Evolutionary conservation across 2,113 vertebrate genomes (phyloP).

Genomic region (Haemorhous mexicanus): DNA sequence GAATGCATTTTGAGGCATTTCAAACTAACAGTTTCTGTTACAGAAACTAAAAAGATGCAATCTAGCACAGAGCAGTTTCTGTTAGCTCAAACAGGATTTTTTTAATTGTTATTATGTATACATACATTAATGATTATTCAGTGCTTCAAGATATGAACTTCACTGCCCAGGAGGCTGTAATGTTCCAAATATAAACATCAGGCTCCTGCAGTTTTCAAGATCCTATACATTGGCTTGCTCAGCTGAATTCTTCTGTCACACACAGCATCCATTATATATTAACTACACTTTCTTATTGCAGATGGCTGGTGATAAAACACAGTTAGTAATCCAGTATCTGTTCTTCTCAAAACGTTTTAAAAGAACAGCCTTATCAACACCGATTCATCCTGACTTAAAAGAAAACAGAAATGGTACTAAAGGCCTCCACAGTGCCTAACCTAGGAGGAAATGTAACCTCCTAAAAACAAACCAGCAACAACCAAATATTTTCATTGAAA

Average conservation of each 20-base stretch:
- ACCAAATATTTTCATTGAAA: slow-evolving; percentile 36
- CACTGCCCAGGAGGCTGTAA: not conserved
- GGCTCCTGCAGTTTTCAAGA: slow-evolving; percentile 14
- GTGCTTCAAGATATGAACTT: slow-evolving; percentile 29
- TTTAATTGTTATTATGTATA: not conserved
- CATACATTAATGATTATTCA: slow-evolving; percentile 1
- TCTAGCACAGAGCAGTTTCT: not conserved
- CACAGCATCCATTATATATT: slow-evolving; percentile 39
- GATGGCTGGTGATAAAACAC: slow-evolving; percentile 31
- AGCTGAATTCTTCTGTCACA: slow-evolving; percentile 15
- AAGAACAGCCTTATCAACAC: slow-evolving; percentile 17
- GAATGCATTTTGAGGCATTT: not conserved
- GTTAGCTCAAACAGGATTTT: not conserved
- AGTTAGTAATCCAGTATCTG: slow-evolving; percentile 11
- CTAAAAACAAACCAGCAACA: slow-evolving; percentile 10
- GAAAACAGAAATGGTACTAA: slow-evolving; percentile 21
- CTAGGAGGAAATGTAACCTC: not conserved
- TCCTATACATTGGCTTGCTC: not conserved
- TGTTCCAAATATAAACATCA: slow-evolving; percentile 35
- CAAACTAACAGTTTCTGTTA: not conserved
- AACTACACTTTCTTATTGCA: slow-evolving; percentile 21
- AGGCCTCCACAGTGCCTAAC: not conserved
- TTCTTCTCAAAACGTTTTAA: slow-evolving; percentile 20
- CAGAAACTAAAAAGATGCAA: not conserved
- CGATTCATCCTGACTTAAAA: not conserved